phyloP scores from a whole-genome alignment of 2,888 invertebrate species.

The Spodoptera exigua region DNA sequence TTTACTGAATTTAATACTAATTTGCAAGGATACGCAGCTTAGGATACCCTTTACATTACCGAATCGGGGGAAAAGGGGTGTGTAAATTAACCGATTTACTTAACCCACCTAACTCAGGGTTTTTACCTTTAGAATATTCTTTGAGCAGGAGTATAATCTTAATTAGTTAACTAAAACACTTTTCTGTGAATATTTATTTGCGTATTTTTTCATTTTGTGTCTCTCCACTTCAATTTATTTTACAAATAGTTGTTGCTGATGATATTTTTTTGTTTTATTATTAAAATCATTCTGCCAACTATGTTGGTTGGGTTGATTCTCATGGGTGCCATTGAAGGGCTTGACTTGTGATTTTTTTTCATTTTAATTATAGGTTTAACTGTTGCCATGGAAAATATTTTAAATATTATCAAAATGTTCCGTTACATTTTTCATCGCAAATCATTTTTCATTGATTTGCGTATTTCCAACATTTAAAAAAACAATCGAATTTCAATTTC shows the following conservation, averaged over 20 bases:
- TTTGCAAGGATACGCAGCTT: conserved; percentile 36
- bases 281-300: conserved; percentile 40
- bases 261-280: conserved; percentile 38
- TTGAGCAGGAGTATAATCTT: conserved; percentile 48
- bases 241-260: no score
- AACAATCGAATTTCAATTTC: no score
- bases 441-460: no score
- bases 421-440: conserved; percentile 5
- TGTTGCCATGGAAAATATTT: conserved; percentile 23
- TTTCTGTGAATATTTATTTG: no score
- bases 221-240: conserved; percentile 40
- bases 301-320: conserved; percentile 25
- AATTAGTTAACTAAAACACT: conserved; percentile 47
- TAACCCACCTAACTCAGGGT: conserved; percentile 30
- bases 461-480: background rate
- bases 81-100: conserved; percentile 47
- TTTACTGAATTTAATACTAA: conserved; percentile 48
- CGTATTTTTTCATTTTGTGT: no score
- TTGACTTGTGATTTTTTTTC: conserved; percentile 52
- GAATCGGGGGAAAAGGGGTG: conserved; percentile 33
- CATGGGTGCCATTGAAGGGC: conserved; percentile 44
- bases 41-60: conserved; percentile 45
- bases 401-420: conserved; percentile 13
- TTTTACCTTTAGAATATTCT: conserved; percentile 35
- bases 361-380: conserved; percentile 37